Conservation (phyloP, 2,113 vertebrate species). For the Cyprinodon brontotheroides region DNA sequence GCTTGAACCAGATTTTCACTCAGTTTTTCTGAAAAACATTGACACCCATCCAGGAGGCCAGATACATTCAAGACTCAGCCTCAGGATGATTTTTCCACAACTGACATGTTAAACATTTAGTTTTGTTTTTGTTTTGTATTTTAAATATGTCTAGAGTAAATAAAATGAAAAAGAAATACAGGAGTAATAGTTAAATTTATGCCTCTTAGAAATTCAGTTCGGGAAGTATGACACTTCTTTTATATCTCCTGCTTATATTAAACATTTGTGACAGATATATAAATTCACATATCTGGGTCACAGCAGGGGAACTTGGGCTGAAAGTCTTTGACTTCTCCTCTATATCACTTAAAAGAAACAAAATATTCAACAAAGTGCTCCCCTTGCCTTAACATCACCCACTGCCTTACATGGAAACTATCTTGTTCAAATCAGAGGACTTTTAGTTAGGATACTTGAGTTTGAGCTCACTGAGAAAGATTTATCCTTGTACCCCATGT, state of each 20-base stretch:
- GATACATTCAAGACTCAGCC: too few species aligned
- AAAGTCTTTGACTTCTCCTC: slow-evolving; percentile 7
- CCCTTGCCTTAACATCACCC: slow-evolving; percentile 49
- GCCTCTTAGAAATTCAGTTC: slow-evolving; percentile 5
- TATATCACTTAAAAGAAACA: slow-evolving; percentile 29
- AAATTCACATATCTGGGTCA: slow-evolving; percentile 56
- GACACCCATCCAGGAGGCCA: too few species aligned
- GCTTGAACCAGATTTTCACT: too few species aligned
- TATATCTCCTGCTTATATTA: slow-evolving; percentile 16
- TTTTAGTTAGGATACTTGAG: slow-evolving; percentile 53
- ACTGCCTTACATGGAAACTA: slow-evolving; percentile 46
- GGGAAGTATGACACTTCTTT: neutral
- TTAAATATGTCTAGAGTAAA: too few species aligned
- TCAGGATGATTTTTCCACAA: too few species aligned
- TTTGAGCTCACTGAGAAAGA: slow-evolving; percentile 57
- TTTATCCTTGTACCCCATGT: slow-evolving; percentile 63
- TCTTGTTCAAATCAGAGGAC: slow-evolving; percentile 65
- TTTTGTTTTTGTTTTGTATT: too few species aligned
- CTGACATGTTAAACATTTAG: too few species aligned
- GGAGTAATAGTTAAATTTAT: neutral
- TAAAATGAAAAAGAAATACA: too few species aligned
- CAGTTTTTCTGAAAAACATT: too few species aligned
- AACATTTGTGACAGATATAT: slow-evolving; percentile 45
- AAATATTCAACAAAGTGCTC: slow-evolving; percentile 46
- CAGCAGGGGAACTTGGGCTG: slow-evolving; percentile 22